Percentiles rank a stretch among this genome's conserved stretches.
Evolutionary conservation across 2,113 vertebrate species (phyloP).

Genomic region (Pogonocichla stellata): DNA sequence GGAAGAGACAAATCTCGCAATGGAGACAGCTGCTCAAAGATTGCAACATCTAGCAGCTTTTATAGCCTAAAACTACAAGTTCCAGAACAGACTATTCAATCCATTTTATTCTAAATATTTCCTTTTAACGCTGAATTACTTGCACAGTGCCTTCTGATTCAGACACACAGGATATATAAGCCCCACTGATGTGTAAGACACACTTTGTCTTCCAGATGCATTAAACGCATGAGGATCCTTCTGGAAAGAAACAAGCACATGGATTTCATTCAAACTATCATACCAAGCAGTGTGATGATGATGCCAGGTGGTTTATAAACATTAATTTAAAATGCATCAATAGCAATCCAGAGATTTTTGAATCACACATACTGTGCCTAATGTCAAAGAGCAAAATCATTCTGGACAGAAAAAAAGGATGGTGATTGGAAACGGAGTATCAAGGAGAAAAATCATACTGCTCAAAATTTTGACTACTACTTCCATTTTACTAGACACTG

Average conservation of each 20-base stretch:
- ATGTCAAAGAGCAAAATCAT: background rate
- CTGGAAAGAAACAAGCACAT: background rate
- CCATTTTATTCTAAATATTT: background rate
- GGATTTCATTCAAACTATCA: background rate
- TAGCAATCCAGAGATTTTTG: background rate
- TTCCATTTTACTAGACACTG: background rate
- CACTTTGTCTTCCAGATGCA: background rate
- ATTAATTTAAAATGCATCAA: background rate
- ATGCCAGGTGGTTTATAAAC: background rate
- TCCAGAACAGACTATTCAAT: background rate
- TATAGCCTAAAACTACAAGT: background rate
- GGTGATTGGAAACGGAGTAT: accelerated
- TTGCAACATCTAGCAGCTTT: background rate
- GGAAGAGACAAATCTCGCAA: background rate
- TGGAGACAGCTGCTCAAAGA: background rate
- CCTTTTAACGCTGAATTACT: background rate
- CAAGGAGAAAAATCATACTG: background rate
- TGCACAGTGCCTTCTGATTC: background rate
- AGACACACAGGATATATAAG: background rate
- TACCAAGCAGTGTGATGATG: background rate
- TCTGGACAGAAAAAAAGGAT: background rate
- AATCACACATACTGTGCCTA: background rate
- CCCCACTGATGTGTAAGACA: background rate
- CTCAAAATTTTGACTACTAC: background rate
- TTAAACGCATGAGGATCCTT: background rate